Percentiles rank a stretch among this genome's conserved stretches.
Conservation (phyloP, 2,113 vertebrate genomes). For the Dromiciops gliroides region DNA sequence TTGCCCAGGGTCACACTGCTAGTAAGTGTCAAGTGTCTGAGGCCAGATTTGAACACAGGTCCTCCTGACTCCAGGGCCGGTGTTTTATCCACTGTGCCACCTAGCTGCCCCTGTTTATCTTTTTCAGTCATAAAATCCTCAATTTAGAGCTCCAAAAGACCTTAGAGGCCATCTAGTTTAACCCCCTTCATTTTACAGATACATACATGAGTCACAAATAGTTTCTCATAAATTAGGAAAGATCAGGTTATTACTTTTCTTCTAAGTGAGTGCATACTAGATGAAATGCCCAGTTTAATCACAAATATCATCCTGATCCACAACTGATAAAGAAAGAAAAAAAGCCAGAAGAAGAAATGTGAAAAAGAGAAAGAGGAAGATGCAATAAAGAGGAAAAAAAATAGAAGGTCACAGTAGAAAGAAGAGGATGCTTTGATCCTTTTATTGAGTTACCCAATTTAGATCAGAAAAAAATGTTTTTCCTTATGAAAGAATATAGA, state of each 20-base stretch:
- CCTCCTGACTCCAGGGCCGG: no score
- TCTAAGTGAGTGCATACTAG: neutral
- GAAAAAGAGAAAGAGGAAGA: neutral
- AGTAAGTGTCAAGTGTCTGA: no score
- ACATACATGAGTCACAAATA: neutral
- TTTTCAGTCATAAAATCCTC: neutral
- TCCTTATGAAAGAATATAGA: constrained; percentile 1
- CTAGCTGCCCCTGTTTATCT: no score
- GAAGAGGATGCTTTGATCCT: neutral
- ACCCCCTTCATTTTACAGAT: neutral
- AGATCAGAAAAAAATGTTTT: constrained; percentile 1
- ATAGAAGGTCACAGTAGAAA: neutral
- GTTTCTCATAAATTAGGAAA: neutral
- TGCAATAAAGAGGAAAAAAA: neutral
- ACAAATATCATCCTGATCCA: neutral
- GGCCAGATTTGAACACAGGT: no score
- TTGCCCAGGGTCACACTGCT: no score
- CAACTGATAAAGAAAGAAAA: neutral
- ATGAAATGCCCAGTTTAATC: neutral
- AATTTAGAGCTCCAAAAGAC: neutral
- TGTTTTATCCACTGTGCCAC: no score
- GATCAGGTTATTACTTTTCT: neutral
- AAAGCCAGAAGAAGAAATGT: neutral
- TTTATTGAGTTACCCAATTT: neutral
- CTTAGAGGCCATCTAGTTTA: neutral